These are phyloP conservation scores for Pseudotriccus pelzelni DNA, from an alignment of 2,797 vertebrate species.

Conservation along the genomic window DNA sequence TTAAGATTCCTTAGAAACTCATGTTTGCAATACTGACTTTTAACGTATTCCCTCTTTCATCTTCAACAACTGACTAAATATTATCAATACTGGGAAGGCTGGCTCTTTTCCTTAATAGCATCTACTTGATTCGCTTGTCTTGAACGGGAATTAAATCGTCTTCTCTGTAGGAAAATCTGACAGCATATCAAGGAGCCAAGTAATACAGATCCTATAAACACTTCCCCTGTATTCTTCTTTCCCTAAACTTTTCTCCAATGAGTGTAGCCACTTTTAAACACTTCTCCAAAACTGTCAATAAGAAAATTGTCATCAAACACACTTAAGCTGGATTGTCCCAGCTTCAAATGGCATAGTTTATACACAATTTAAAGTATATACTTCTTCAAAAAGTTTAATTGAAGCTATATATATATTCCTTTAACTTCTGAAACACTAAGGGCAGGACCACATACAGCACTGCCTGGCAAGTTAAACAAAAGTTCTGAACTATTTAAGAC, in stretches of 20 bases:
- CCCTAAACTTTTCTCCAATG: neutral
- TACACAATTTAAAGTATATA: neutral
- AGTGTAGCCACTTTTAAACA: neutral
- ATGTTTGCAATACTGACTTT: neutral
- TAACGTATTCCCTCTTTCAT: neutral
- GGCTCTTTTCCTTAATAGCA: neutral
- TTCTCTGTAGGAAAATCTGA: neutral
- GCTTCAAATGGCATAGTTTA: neutral
- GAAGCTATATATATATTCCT: neutral
- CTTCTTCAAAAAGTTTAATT: neutral
- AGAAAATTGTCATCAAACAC: neutral
- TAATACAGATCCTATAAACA: neutral
- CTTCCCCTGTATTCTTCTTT: neutral
- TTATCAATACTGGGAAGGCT: neutral
- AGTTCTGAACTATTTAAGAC: conserved; percentile 48
- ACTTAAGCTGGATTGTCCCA: neutral
- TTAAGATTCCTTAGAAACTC: neutral
- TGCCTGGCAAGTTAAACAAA: conserved; percentile 44
- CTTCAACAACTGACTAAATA: neutral
- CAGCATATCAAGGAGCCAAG: neutral
- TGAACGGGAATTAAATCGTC: neutral
- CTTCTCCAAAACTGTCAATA: neutral
- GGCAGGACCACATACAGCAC: neutral
- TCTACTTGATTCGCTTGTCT: neutral
- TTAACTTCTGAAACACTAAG: conserved; percentile 13